A percentile compares a stretch with the other conserved stretches of the same genome.
Conservation (phyloP, 2,797 vertebrate genomes). For the Zalophus californianus region DNA sequence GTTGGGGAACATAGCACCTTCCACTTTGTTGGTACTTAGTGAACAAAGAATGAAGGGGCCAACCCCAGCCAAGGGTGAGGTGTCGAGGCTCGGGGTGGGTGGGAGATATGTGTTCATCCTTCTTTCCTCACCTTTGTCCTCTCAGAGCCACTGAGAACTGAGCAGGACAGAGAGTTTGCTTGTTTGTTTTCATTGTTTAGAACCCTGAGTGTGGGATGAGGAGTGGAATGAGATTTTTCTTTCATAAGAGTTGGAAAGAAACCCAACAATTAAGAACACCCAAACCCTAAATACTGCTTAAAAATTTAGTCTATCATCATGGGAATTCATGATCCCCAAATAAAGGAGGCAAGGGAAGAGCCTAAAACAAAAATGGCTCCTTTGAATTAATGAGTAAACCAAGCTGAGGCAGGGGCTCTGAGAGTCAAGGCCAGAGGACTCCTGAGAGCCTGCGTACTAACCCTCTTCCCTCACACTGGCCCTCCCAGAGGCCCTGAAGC, state of each 20-base stretch:
- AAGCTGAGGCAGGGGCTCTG: not conserved
- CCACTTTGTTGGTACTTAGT: not conserved
- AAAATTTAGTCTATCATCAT: not conserved
- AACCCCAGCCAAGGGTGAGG: too few species aligned
- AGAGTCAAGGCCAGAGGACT: not conserved
- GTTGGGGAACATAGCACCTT: not conserved
- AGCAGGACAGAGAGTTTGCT: not conserved
- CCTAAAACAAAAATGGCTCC: not conserved
- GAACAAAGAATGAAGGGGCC: not conserved
- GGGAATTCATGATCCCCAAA: constrained; percentile 26
- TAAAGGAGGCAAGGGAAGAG: not conserved
- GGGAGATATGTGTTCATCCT: not conserved
- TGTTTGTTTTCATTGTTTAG: constrained; percentile 40
- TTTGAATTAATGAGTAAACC: not conserved
- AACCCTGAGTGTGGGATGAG: not conserved
- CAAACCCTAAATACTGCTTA: constrained; percentile 30
- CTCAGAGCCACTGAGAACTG: not conserved
- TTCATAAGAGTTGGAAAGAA: not conserved
- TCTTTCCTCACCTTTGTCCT: not conserved
- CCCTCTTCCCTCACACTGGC: not conserved
- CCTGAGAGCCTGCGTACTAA: not conserved
- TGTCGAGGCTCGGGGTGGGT: not conserved
- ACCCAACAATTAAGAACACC: not conserved
- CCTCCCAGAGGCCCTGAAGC: constrained; percentile 86
- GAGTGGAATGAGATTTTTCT: constrained; percentile 33